Evolutionary conservation across 2,113 vertebrate genomes (phyloP).

Genomic region (Aix galericulata): DNA sequence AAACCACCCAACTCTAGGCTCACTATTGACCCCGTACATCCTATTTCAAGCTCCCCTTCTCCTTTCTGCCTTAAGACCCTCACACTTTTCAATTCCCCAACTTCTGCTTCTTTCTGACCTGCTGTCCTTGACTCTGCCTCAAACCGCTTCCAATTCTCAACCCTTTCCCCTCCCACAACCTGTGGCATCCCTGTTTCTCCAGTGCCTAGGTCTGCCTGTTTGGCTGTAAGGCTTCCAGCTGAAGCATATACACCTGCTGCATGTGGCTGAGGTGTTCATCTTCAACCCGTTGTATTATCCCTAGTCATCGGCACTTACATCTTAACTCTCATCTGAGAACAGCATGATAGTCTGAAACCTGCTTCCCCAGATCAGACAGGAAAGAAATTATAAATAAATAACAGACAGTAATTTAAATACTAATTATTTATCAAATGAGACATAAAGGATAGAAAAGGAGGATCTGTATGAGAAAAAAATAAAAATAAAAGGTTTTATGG

Average conservation of each 20-base stretch:
- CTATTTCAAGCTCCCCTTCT: neutral
- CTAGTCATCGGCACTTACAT: neutral
- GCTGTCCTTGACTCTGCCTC: neutral
- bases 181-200: neutral
- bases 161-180: neutral
- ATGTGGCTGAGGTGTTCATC: neutral
- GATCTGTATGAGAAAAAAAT: neutral
- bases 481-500: neutral
- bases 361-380: neutral
- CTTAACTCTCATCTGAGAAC: neutral
- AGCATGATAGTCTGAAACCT: neutral
- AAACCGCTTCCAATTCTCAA: neutral
- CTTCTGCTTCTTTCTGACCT: neutral
- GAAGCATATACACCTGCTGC: neutral
- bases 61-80: neutral
- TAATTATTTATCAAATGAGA: neutral
- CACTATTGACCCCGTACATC: neutral
- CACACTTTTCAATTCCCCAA: neutral
- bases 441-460: neutral
- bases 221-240: neutral
- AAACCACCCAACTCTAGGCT: neutral
- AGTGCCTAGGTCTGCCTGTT: neutral
- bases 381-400: neutral
- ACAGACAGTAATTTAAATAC: neutral
- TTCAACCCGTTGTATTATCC: neutral